Conservation (phyloP, 2,797 vertebrate genomes). For the Pseudochromis fuscus region DNA sequence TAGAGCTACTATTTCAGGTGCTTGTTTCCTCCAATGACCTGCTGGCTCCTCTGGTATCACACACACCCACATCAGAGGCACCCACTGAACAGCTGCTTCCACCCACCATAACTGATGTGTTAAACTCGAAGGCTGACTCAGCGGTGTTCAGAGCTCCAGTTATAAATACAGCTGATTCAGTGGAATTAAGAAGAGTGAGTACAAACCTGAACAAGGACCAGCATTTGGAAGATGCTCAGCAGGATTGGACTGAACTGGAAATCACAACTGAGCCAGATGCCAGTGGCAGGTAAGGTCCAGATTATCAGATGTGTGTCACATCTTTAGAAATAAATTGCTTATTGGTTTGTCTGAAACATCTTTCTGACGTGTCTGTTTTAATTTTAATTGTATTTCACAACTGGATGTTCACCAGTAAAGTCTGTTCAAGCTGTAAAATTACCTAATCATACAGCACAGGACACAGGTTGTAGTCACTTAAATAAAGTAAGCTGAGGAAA, state of each 20-base stretch:
- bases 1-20: constrained; percentile 72
- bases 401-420: no score
- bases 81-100: background rate
- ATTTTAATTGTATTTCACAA: no score
- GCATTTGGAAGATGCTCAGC: background rate
- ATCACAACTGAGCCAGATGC: background rate
- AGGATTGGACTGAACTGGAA: constrained; percentile 19
- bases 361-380: no score
- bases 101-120: background rate
- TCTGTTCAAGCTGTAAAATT: no score
- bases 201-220: constrained; percentile 3
- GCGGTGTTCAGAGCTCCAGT: background rate
- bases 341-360: no score
- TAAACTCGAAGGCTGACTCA: background rate
- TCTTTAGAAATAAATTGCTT: no score
- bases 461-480: no score
- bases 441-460: no score
- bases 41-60: constrained; percentile 59
- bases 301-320: no score
- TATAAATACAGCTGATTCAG: background rate
- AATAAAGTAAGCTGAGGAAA: no score
- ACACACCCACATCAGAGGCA: constrained; percentile 29
- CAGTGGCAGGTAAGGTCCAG: constrained; percentile 43
- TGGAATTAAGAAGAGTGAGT: background rate
- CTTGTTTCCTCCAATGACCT: constrained; percentile 76